phyloP scores from a whole-genome alignment of 1,140 invertebrate species.

The Ceratoteleas bidentatus region DNA sequence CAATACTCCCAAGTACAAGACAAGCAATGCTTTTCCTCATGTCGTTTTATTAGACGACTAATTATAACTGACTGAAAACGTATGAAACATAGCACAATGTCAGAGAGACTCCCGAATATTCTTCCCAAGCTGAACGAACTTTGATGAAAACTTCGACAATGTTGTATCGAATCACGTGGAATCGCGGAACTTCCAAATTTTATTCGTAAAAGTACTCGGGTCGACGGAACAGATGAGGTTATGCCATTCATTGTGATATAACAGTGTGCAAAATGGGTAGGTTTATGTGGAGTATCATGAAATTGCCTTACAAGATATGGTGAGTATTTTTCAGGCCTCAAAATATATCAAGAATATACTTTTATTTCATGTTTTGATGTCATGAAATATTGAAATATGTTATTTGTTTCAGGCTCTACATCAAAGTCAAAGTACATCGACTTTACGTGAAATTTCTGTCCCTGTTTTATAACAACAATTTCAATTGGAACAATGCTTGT shows the following conservation, averaged over 20 bases:
- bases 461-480: constrained; percentile 88
- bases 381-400: constrained; percentile 11
- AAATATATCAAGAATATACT: neutral
- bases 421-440: constrained; percentile 69
- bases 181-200: constrained; percentile 43
- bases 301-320: constrained; percentile 54
- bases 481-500: constrained; percentile 88
- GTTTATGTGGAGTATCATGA: constrained; percentile 25
- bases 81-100: neutral
- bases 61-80: neutral
- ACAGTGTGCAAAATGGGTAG: constrained; percentile 29
- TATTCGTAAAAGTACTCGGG: constrained; percentile 19
- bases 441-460: constrained; percentile 78
- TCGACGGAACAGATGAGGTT: neutral
- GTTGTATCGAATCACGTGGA: constrained; percentile 31
- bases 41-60: neutral
- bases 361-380: neutral
- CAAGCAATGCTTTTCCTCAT: neutral
- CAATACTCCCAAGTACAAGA: too few relatives aligned
- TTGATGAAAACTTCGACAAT: neutral
- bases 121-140: neutral
- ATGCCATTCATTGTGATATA: neutral
- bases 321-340: constrained; percentile 14
- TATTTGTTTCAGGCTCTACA: constrained; percentile 69
- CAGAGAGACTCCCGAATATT: neutral